These are phyloP conservation scores for Campoletis raptor DNA, from an alignment of 2,888 invertebrate species.

Conservation along the genomic window DNA sequence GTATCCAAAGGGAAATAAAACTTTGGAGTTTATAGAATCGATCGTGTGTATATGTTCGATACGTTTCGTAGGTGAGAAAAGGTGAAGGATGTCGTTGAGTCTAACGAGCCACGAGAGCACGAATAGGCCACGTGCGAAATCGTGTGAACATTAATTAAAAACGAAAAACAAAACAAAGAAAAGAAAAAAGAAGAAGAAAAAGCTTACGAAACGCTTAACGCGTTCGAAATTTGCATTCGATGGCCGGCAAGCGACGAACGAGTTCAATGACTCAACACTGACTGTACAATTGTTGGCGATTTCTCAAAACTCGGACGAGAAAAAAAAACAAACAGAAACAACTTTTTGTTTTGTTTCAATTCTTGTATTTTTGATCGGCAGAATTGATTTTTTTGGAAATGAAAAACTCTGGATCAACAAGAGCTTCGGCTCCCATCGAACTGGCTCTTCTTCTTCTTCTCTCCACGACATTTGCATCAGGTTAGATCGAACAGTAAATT, in stretches of 20 bases:
- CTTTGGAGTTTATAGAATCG: slow-evolving; percentile 31
- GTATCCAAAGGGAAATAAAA: background rate
- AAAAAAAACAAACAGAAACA: slow-evolving; percentile 39
- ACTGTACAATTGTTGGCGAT: slow-evolving; percentile 18
- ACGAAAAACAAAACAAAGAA: slow-evolving; percentile 18
- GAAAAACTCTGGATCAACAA: slow-evolving; percentile 48
- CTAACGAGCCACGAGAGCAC: slow-evolving; percentile 32
- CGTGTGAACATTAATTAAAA: slow-evolving; percentile 53
- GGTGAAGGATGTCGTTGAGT: slow-evolving; percentile 61
- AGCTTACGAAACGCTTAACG: slow-evolving; percentile 24
- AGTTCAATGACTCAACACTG: slow-evolving; percentile 64
- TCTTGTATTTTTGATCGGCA: background rate
- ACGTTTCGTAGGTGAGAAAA: slow-evolving; percentile 40
- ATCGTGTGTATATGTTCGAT: slow-evolving; percentile 19
- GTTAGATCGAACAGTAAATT: slow-evolving; percentile 57
- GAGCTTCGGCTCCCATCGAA: slow-evolving; percentile 52
- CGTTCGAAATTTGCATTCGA: slow-evolving; percentile 64
- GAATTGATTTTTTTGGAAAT: slow-evolving; percentile 26
- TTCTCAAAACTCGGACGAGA: background rate
- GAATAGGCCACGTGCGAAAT: slow-evolving; percentile 39
- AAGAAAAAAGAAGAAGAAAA: slow-evolving; percentile 22
- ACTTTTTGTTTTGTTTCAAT: background rate
- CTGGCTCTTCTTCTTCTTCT: slow-evolving; percentile 60
- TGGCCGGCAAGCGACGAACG: slow-evolving; percentile 57
- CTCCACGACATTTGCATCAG: slow-evolving; percentile 64